These are phyloP conservation scores for Portevinia maculata DNA, from an alignment of 2,888 invertebrate species.

Conservation along the genomic window DNA sequence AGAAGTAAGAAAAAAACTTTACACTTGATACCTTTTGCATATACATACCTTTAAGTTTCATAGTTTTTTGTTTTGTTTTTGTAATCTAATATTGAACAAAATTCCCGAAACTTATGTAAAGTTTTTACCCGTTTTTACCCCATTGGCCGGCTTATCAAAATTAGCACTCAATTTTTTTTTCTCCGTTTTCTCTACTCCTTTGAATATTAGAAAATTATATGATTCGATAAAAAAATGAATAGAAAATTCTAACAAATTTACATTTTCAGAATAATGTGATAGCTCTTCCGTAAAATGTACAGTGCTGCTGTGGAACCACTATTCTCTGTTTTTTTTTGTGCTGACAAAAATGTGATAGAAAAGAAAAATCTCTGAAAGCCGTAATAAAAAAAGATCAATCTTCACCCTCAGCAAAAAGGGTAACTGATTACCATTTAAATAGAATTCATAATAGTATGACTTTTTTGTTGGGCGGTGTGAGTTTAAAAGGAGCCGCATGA, in stretches of 20 bases:
- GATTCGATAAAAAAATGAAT: slow-evolving; percentile 37
- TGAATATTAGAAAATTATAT: slow-evolving; percentile 73
- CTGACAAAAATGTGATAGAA: slow-evolving; percentile 30
- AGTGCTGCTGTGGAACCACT: slow-evolving; percentile 14
- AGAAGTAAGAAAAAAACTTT: background rate
- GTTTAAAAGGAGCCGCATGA: background rate
- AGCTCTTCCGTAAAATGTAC: slow-evolving; percentile 58
- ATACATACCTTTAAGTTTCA: no score
- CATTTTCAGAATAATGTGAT: slow-evolving; percentile 69
- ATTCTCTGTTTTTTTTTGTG: slow-evolving; percentile 14
- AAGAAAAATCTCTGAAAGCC: slow-evolving; percentile 67
- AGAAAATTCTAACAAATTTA: slow-evolving; percentile 52
- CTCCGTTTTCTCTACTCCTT: slow-evolving; percentile 33
- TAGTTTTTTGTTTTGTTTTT: no score
- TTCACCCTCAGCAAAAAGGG: slow-evolving; percentile 69
- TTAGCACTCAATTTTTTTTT: slow-evolving; percentile 25
- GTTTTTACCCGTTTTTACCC: no score
- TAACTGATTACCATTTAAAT: slow-evolving; percentile 75
- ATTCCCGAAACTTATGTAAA: no score
- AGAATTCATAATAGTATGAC: slow-evolving; percentile 73
- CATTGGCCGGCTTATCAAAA: slow-evolving; percentile 40
- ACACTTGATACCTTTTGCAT: no score
- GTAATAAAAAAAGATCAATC: slow-evolving; percentile 73
- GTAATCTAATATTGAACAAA: no score
- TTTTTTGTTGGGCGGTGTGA: background rate